phyloP scores from a whole-genome alignment of 2,113 vertebrate species.

The Myotis lucifugus region DNA sequence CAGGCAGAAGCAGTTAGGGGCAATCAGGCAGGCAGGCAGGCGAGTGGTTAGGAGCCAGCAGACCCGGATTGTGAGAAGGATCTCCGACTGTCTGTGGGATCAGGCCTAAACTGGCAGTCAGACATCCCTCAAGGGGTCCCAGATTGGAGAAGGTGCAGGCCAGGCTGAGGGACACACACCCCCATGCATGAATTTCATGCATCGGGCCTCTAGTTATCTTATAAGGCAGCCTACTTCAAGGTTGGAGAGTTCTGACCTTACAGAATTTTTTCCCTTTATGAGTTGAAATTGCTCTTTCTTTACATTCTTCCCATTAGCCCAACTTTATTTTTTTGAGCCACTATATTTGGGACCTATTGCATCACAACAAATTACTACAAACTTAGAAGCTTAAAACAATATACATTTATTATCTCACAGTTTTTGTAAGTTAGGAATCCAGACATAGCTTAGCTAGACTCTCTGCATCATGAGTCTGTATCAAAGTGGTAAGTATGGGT shows the following conservation, averaged over 20 bases:
- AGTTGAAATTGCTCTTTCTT: neutral
- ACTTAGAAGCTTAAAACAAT: neutral
- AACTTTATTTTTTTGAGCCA: neutral
- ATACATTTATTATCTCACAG: neutral
- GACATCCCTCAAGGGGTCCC: no score
- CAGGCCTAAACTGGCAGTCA: no score
- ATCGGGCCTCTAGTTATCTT: neutral
- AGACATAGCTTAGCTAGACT: neutral
- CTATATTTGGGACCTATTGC: neutral
- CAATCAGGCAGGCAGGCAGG: no score
- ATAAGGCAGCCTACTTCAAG: neutral
- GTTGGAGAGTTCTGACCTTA: conserved; percentile 1
- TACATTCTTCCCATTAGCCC: neutral
- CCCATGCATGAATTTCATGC: no score
- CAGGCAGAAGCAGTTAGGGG: no score
- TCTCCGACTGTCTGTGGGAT: no score
- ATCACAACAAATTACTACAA: neutral
- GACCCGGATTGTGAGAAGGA: no score
- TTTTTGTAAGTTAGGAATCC: neutral
- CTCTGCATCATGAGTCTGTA: neutral
- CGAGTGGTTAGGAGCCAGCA: no score
- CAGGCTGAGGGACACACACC: no score
- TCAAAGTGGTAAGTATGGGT: neutral
- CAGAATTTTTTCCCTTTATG: neutral
- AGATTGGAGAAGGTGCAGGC: no score